Evolutionary conservation across 92 coral and sea anemone species (phyloP), one percentile per base, ranked within the genome.

Genomic region (Palythoa caribaeorum): DNA sequence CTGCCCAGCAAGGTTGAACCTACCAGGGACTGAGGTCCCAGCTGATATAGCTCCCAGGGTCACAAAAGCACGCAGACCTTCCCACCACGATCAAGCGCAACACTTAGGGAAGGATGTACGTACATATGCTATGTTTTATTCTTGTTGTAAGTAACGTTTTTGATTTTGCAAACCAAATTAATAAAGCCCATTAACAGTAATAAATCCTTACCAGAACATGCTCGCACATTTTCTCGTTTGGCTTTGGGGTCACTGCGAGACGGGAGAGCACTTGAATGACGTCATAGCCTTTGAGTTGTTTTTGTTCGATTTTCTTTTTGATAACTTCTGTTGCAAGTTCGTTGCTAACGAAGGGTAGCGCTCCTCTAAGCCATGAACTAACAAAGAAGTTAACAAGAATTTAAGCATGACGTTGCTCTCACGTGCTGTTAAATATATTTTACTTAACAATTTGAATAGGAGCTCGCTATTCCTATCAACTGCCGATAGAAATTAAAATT

Each of bases 331-430:
- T 91, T 47, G 94, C 85, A 11, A 87, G 80, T 5, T 66, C 85
- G 35, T 84, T 79, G 15, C 92, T 91, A 52, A 88, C 40, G 76
- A 88, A 92, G 2, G 94, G 94, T 5, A 92, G 70, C 12, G 94
- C 94, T 40, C 89, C 88, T 65, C 87, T 85, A 5, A 92, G 84
- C 94, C 94, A 92, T 16, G 57, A 38, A 63, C 94, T 92, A 36
- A n/a, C 44, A 36, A 88, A 37, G 19, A 37, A 47, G 54, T 5
- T 21, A 76, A 5, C 3, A 76, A 50, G 0, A 38, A n/a, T 9
- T 4, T 17, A 63, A 6, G 5, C 8, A 35, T 3, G 35, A 63
- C 20, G 7, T 17, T 17, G 1, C n/a, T 4, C 7, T 44, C 50
- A 44, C 50, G 6, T 44, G 50, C 28, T 28, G 0, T 28, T 28